Percentiles rank a stretch among this genome's conserved stretches.
These are phyloP conservation scores for Anabacerthia variegaticeps DNA, from an alignment of 2,797 vertebrate species.

Conservation along the genomic window DNA sequence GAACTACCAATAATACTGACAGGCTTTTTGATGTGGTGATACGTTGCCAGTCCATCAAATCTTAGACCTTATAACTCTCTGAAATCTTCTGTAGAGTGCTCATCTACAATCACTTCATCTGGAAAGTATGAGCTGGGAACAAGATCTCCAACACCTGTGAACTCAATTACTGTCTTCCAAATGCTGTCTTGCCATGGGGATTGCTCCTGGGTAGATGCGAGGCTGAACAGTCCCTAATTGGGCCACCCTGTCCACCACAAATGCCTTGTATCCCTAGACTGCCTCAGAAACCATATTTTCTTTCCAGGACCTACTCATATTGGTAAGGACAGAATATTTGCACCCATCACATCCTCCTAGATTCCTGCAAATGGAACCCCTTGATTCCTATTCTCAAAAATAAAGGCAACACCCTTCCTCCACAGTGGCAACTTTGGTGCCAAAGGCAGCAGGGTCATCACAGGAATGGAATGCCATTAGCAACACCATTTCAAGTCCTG, in stretches of 20 bases:
- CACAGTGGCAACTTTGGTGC: not conserved
- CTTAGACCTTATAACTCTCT: not conserved
- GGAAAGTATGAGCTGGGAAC: not conserved
- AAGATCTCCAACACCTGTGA: not conserved
- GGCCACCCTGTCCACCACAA: not conserved
- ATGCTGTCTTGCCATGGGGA: not conserved
- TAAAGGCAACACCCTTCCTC: constrained; percentile 34
- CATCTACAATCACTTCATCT: not conserved
- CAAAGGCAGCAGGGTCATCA: not conserved
- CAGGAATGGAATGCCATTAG: not conserved
- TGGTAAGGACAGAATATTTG: not conserved
- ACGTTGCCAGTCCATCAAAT: not conserved
- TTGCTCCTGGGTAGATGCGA: not conserved
- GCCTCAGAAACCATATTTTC: not conserved
- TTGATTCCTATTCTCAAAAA: too few relatives aligned
- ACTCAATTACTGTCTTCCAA: not conserved
- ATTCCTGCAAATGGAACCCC: not conserved
- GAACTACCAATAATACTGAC: not conserved
- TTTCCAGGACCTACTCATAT: not conserved
- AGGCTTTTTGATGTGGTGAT: not conserved
- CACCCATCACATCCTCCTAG: not conserved
- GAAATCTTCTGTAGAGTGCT: not conserved
- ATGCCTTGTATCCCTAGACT: not conserved
- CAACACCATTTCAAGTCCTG: not conserved
- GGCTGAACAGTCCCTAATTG: not conserved